A percentile compares a stretch with the other conserved stretches of the same genome.
These are phyloP conservation scores for Pteruthius melanotis DNA, from an alignment of 2,113 vertebrate genomes.

Conservation along the genomic window DNA sequence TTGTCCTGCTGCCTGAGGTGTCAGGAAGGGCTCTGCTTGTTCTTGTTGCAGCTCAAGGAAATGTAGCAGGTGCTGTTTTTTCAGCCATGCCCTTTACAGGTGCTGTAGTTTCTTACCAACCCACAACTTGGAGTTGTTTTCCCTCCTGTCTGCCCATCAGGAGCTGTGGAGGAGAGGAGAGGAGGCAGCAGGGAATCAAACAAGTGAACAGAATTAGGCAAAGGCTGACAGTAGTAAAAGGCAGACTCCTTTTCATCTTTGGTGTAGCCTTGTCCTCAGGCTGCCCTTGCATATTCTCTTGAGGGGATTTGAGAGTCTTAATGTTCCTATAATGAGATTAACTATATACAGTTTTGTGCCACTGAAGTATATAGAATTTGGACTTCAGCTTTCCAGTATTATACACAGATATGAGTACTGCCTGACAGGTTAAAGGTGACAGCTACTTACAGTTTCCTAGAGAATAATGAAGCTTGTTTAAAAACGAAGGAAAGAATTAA, in stretches of 20 bases:
- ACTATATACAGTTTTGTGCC: not conserved
- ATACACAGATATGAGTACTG: not conserved
- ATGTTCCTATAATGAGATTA: not conserved
- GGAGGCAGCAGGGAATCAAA: not conserved
- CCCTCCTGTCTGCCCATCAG: accelerated
- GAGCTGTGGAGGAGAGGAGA: not conserved
- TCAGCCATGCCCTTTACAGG: not conserved
- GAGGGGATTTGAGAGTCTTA: not conserved
- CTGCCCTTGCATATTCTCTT: not conserved
- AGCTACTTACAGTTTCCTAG: not conserved
- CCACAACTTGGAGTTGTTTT: not conserved
- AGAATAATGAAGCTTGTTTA: not conserved
- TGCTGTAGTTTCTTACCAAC: not conserved
- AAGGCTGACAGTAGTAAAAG: not conserved
- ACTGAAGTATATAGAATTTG: not conserved
- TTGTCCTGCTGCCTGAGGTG: not conserved
- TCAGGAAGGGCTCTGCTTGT: not conserved
- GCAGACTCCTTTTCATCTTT: not conserved
- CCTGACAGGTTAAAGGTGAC: not conserved
- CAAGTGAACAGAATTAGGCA: not conserved
- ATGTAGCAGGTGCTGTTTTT: not conserved
- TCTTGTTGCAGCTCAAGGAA: not conserved
- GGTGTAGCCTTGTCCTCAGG: not conserved
- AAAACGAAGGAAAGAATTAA: not conserved
- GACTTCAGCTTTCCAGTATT: not conserved